Evolutionary conservation across 2,113 vertebrate species (phyloP), one percentile per base, ranked within the genome.

Genomic region (Poecilia latipinna): DNA sequence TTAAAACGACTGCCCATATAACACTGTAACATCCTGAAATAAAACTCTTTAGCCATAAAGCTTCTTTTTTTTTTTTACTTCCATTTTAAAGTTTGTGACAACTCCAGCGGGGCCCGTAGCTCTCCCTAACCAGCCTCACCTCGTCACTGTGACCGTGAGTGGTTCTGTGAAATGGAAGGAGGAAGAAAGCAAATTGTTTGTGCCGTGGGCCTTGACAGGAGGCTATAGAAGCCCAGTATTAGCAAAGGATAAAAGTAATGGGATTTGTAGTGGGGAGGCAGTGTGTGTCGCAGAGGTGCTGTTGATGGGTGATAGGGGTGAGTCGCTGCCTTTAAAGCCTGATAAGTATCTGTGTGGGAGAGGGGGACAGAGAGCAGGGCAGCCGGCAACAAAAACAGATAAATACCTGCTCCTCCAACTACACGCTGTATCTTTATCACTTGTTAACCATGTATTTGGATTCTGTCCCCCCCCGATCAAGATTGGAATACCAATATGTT

Each of bases 191-290:
- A 93, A 93, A 94, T 93, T 91, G 93, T 92, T 93, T 92, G 93
- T 92, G 89, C 91, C 87, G 83, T 91, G 87, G 90, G 91, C 89
- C 90, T 90, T 94, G 92, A 92, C 92, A 93, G 92, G 81, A 84
- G 88, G 83, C 78, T 88, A 78, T 88, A 82, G 85, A 82, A 85
- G 78, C 86, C 79, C 81, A 72, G 91, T 86, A 94, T 93, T 94
- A 94, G 93, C 88, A 81, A 90, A 91, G 92, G 92, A 94, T 94
- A 90, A 94, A 93, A 90, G 93, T 94, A 94, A 94, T 94, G 91
- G 90, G 93, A 94, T 94, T 93, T 94, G 92, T 94, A 92, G 85
- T 89, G 84, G 83, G 76, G 88, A 92, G 89, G 88, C 90, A 85
- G 80, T 74, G 75, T 76, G 81, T 92, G 91, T 89, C 77, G 82